A percentile compares a stretch with the other conserved stretches of the same genome.
phyloP scores from a whole-genome alignment of 2,888 invertebrate species.

The Cephus rjabovi region DNA sequence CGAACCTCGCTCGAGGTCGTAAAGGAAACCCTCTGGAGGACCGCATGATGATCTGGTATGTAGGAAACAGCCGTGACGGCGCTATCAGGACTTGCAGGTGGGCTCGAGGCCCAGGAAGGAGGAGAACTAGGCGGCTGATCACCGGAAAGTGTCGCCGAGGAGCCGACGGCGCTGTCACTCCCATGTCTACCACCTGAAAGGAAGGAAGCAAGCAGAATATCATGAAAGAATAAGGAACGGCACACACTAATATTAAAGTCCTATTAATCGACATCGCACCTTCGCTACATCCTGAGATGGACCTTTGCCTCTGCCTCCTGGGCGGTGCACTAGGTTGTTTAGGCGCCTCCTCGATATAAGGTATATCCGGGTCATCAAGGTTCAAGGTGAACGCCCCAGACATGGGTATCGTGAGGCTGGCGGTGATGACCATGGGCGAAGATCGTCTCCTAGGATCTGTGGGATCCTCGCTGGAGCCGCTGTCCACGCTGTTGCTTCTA shows the following conservation, averaged over 20 bases:
- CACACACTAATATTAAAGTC: neutral
- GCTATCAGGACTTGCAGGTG: slow-evolving; percentile 72
- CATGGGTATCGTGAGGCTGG: slow-evolving; percentile 83
- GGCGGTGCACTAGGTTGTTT: slow-evolving; percentile 65
- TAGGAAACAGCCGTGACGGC: slow-evolving; percentile 69
- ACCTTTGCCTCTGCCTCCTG: slow-evolving; percentile 66
- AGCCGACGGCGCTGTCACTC: slow-evolving; percentile 76
- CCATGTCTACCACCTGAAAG: slow-evolving; percentile 67
- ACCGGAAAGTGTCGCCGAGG: slow-evolving; percentile 70
- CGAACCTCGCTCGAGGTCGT: slow-evolving; percentile 72
- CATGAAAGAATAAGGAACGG: neutral
- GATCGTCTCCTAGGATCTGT: slow-evolving; percentile 70
- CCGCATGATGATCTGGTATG: slow-evolving; percentile 68
- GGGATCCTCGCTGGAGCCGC: slow-evolving; percentile 64
- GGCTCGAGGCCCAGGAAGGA: slow-evolving; percentile 72
- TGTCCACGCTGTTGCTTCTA: slow-evolving; percentile 69
- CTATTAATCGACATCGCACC: slow-evolving; percentile 34
- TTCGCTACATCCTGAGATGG: slow-evolving; percentile 60
- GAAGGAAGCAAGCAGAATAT: neutral
- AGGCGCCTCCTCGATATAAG: slow-evolving; percentile 74
- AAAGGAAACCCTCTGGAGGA: slow-evolving; percentile 73
- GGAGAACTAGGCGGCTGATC: slow-evolving; percentile 71
- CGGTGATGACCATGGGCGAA: slow-evolving; percentile 77
- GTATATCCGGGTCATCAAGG: slow-evolving; percentile 75
- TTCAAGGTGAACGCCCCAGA: slow-evolving; percentile 69